Evolutionary conservation across 2,113 vertebrate genomes (phyloP).

Genomic region (Stegostoma tigrinum): DNA sequence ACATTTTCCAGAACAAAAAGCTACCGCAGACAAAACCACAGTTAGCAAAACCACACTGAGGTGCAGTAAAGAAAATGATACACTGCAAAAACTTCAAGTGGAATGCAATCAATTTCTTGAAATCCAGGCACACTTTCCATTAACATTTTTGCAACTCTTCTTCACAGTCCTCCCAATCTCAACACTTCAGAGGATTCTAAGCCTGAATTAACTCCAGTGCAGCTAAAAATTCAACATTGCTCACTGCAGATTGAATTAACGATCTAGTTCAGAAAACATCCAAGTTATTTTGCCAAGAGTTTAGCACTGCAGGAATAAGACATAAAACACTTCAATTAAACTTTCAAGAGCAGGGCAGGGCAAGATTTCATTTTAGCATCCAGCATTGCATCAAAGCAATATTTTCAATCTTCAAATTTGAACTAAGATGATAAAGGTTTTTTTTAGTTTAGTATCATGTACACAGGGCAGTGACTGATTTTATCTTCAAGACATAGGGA

Average conservation of each 20-base stretch:
- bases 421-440: neutral
- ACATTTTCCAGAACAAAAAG: neutral
- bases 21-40: neutral
- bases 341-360: neutral
- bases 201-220: neutral
- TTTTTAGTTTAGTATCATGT: neutral
- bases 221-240: neutral
- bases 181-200: neutral
- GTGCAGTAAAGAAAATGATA: neutral
- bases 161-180: no score
- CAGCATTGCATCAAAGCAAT: neutral
- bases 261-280: neutral
- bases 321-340: neutral
- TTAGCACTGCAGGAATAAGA: neutral
- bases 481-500: neutral
- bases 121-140: neutral
- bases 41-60: neutral
- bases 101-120: slow-evolving; percentile 26
- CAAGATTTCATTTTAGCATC: neutral
- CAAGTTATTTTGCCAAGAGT: neutral
- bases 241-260: neutral
- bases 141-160: neutral
- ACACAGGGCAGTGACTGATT: neutral
- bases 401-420: neutral
- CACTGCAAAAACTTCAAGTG: neutral